Evolutionary conservation across 2,888 invertebrate genomes (phyloP).

Genomic region (Ornithoptera alexandrae): DNA sequence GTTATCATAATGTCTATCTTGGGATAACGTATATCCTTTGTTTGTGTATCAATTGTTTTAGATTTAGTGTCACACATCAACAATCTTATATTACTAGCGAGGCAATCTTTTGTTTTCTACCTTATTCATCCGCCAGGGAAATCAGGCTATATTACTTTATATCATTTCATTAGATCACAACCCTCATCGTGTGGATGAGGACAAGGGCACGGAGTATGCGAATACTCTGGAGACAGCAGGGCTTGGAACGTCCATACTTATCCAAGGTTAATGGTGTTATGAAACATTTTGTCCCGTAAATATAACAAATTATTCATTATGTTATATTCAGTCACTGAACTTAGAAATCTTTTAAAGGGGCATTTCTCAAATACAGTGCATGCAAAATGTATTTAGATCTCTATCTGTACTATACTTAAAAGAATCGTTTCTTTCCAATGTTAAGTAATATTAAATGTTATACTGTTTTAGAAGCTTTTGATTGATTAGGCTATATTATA

Average conservation of each 20-base stretch:
- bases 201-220: constrained; percentile 49
- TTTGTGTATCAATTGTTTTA: too few species aligned
- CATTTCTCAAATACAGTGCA: too few species aligned
- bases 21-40: too few species aligned
- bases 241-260: constrained; percentile 35
- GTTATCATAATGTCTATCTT: too few species aligned
- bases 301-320: too few species aligned
- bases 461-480: too few species aligned
- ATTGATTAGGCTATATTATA: neutral
- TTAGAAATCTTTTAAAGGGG: too few species aligned
- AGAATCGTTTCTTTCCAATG: too few species aligned
- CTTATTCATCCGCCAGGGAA: constrained; percentile 60
- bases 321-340: too few species aligned
- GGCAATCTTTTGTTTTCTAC: constrained; percentile 35
- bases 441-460: too few species aligned
- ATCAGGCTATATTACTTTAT: constrained; percentile 68
- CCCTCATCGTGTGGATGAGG: constrained; percentile 42
- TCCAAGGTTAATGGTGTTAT: constrained; percentile 28
- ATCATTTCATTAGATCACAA: constrained; percentile 63
- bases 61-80: constrained; percentile 30
- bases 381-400: too few species aligned
- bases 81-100: constrained; percentile 31
- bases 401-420: too few species aligned
- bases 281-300: neutral
- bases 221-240: constrained; percentile 30